phyloP scores from a whole-genome alignment of 1,140 invertebrate genomes.

The Rhizoglyphus robini region DNA sequence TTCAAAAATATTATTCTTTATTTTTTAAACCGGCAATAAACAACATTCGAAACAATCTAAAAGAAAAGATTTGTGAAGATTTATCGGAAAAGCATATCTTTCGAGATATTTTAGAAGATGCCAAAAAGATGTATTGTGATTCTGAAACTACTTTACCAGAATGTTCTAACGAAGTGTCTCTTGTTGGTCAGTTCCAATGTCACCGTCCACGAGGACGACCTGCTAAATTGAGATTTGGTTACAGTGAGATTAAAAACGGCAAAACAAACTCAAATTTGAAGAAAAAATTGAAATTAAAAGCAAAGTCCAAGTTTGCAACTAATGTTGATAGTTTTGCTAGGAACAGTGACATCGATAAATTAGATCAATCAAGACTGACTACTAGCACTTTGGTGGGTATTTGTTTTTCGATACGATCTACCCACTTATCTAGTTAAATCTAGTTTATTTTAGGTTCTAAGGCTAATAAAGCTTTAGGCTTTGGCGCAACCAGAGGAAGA shows the following conservation, averaged over 20 bases:
- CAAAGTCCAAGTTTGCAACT: too few species aligned
- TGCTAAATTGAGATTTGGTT: too few species aligned
- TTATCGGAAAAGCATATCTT: conserved; percentile 53
- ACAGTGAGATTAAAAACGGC: too few species aligned
- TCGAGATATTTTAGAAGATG: conserved; percentile 58
- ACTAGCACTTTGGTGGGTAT: conserved; percentile 43
- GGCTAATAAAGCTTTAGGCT: conserved; percentile 52
- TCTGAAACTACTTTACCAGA: too few species aligned
- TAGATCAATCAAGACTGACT: conserved; percentile 54
- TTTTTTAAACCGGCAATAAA: conserved; percentile 59
- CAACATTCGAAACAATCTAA: conserved; percentile 58
- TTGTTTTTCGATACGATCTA: background rate
- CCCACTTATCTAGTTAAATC: background rate
- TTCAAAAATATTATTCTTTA: conserved; percentile 31
- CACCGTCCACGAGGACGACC: too few species aligned
- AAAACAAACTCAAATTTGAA: too few species aligned
- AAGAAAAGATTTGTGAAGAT: conserved; percentile 54
- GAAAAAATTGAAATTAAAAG: too few species aligned
- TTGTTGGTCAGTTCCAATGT: too few species aligned
- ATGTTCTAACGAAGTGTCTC: too few species aligned
- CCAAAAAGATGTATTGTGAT: conserved; percentile 33
- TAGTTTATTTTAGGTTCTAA: conserved; percentile 61
- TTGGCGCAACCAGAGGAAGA: conserved; percentile 55
- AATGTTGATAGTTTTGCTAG: too few species aligned
- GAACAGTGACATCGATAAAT: too few species aligned